Evolutionary conservation across 2,888 invertebrate genomes (phyloP).

Genomic region (Drosophila peninsularis): DNA sequence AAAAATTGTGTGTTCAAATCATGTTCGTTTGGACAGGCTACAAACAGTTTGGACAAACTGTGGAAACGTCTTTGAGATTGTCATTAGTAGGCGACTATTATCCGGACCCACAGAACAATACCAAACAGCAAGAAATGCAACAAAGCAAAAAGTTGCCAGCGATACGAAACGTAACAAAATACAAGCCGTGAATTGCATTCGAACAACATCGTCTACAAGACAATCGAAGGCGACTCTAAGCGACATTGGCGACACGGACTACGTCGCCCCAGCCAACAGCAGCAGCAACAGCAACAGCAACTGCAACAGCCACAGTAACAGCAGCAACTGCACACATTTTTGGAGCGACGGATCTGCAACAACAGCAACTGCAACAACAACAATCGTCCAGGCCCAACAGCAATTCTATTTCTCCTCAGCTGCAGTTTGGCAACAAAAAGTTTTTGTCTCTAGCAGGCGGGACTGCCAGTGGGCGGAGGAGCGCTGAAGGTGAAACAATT

Average conservation of each 20-base stretch:
- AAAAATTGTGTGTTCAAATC: constrained; percentile 81
- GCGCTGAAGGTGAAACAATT: constrained; percentile 26
- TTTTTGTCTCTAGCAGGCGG: constrained; percentile 21
- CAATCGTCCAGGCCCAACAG: constrained; percentile 22
- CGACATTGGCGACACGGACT: constrained; percentile 70
- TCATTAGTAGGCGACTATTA: constrained; percentile 72
- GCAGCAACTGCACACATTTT: constrained; percentile 67
- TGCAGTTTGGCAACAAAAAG: constrained; percentile 31
- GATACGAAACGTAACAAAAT: constrained; percentile 74
- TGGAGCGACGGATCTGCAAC: constrained; percentile 31
- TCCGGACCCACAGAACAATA: constrained; percentile 56
- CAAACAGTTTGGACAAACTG: constrained; percentile 85
- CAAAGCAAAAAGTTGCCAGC: constrained; percentile 57
- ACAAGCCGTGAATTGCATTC: constrained; percentile 84
- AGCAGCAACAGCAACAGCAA: constrained; percentile 12
- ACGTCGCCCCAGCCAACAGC: constrained; percentile 43
- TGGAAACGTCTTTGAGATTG: constrained; percentile 78
- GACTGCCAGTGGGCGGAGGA: constrained; percentile 11
- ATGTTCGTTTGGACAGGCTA: constrained; percentile 84
- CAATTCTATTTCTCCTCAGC: constrained; percentile 39
- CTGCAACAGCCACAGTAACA: constrained; percentile 7
- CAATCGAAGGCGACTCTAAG: constrained; percentile 81
- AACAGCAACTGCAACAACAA: constrained; percentile 4
- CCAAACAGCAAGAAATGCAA: constrained; percentile 45
- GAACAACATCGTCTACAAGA: constrained; percentile 84